phyloP scores from a whole-genome alignment of 2,113 vertebrate species.

The Silurus asotus region DNA sequence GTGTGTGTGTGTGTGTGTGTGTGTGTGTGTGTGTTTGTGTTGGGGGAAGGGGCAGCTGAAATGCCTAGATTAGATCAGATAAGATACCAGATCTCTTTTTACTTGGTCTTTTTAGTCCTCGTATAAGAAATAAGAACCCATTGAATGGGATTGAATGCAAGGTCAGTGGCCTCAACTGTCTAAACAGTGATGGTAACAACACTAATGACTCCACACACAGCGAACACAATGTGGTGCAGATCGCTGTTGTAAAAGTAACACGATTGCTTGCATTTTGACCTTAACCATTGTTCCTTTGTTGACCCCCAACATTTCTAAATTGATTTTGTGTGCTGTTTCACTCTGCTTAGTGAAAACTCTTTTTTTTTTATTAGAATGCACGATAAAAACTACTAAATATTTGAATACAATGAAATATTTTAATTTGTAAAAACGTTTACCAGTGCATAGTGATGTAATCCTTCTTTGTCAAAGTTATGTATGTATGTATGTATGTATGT shows the following conservation, averaged over 20 bases:
- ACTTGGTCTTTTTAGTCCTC: too few species aligned
- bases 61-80: slow-evolving; percentile 34
- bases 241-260: slow-evolving; percentile 3
- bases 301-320: too few species aligned
- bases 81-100: not conserved
- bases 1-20: slow-evolving; percentile 39
- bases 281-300: slow-evolving; percentile 26
- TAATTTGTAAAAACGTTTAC: too few species aligned
- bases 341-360: not conserved
- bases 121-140: too few species aligned
- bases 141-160: not conserved
- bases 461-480: not conserved
- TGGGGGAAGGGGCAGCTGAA: too few species aligned
- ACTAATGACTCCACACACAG: not conserved
- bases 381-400: too few species aligned
- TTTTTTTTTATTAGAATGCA: too few species aligned
- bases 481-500: not conserved
- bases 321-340: not conserved
- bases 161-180: slow-evolving; percentile 10
- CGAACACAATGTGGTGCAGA: slow-evolving; percentile 40
- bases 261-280: not conserved
- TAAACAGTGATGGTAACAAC: slow-evolving; percentile 7
- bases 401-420: too few species aligned
- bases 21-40: slow-evolving; percentile 36
- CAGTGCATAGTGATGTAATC: too few species aligned